These are phyloP conservation scores for Plectrocnemia conspersa DNA, from an alignment of 1,140 invertebrate species.

Conservation along the genomic window DNA sequence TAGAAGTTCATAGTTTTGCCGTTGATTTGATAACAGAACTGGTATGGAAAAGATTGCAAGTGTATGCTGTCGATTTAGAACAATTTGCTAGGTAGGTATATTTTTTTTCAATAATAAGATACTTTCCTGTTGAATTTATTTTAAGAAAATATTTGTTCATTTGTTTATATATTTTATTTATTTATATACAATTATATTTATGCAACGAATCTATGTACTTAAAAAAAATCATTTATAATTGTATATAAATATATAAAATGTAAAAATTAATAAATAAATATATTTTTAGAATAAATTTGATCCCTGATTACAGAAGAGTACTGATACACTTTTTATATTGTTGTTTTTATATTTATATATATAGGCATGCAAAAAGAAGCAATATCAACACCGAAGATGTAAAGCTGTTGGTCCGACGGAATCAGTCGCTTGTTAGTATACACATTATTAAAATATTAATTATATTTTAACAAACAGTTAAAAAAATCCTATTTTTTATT, in stretches of 20 bases:
- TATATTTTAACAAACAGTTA: not conserved
- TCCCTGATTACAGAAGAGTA: too few species aligned
- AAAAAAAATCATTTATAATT: too few species aligned
- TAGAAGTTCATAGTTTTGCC: conserved; percentile 47
- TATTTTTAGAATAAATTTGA: too few species aligned
- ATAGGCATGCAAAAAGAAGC: conserved; percentile 53
- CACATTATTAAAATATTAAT: conserved; percentile 20
- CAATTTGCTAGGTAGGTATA: conserved; percentile 52
- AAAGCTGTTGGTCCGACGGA: conserved; percentile 51
- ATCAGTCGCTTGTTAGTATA: conserved; percentile 48
- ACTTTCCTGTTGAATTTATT: not conserved
- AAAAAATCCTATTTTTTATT: not conserved
- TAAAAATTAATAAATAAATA: too few species aligned
- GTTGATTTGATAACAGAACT: conserved; percentile 52
- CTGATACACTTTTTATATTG: too few species aligned
- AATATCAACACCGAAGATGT: conserved; percentile 53
- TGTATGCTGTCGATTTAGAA: conserved; percentile 53
- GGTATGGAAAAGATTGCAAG: conserved; percentile 46
- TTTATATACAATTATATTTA: not conserved
- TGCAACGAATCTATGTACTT: too few species aligned
- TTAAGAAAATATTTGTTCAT: not conserved
- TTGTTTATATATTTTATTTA: not conserved
- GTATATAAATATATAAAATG: too few species aligned
- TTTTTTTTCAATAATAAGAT: not conserved
- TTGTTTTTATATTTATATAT: conserved; percentile 32